phyloP scores from a whole-genome alignment of 1,140 invertebrate genomes.

The Ptiloglossa arizonensis region DNA sequence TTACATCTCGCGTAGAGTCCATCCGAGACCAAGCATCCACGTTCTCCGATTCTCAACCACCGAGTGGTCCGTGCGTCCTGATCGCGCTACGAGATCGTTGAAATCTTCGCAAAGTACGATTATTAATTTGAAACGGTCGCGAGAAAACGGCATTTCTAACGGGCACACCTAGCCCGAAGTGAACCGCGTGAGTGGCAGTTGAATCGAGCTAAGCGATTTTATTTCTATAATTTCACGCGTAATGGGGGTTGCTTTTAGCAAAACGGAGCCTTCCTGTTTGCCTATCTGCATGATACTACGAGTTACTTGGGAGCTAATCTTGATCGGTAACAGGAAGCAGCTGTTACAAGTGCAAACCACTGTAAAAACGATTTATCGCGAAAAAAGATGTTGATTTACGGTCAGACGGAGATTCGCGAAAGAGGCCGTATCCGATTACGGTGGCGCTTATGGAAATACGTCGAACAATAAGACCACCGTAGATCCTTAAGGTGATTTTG shows the following conservation, averaged over 20 bases:
- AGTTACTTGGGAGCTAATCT: conserved; percentile 1
- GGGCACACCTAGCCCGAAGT: too few relatives aligned
- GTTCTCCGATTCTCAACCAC: too few relatives aligned
- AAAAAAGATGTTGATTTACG: conserved; percentile 45
- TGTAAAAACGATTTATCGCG: conserved; percentile 44
- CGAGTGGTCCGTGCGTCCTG: too few relatives aligned
- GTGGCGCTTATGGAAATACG: conserved; percentile 58
- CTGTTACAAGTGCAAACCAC: conserved; percentile 39
- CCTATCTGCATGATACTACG: neutral
- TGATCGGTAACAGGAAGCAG: conserved; percentile 31
- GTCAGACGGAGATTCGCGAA: conserved; percentile 32
- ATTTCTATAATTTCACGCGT: conserved; percentile 19
- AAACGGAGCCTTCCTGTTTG: neutral
- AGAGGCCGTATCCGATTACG: conserved; percentile 56
- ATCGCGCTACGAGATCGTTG: too few relatives aligned
- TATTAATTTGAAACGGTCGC: too few relatives aligned
- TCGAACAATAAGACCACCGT: conserved; percentile 29
- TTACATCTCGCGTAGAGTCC: too few relatives aligned
- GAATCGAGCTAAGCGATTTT: neutral
- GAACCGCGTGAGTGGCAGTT: neutral
- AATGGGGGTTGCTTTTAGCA: neutral
- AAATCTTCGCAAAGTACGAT: too few relatives aligned
- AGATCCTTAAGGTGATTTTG: conserved; percentile 13
- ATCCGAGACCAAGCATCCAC: too few relatives aligned
- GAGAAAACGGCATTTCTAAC: too few relatives aligned